These are phyloP conservation scores for Helarctos malayanus DNA, from an alignment of 2,797 vertebrate species.

Conservation along the genomic window DNA sequence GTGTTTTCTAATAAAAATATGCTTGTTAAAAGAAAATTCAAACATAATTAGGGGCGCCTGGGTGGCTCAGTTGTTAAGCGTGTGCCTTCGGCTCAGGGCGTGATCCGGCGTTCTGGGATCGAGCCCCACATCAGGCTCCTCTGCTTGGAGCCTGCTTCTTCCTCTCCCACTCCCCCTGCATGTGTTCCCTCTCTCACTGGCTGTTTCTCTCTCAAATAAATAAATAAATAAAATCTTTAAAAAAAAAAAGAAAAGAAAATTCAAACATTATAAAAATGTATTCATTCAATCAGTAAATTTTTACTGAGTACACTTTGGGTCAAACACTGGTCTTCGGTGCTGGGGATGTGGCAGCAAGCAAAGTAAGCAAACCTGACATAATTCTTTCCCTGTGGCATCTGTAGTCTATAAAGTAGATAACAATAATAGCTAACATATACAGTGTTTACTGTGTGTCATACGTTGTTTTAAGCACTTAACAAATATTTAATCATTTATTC, in stretches of 20 bases:
- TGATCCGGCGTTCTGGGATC: no score
- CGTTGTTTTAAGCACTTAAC: constrained; percentile 16
- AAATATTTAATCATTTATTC: constrained; percentile 7
- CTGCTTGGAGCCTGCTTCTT: no score
- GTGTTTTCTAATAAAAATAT: neutral
- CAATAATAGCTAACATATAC: neutral
- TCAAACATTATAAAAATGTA: neutral
- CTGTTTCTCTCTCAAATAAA: neutral
- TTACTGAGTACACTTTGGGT: neutral
- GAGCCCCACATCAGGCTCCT: no score
- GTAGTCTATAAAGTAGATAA: neutral
- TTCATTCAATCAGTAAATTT: neutral
- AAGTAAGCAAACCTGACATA: constrained; percentile 22
- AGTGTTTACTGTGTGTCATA: neutral
- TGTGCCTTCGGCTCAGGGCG: no score
- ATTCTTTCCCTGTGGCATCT: neutral
- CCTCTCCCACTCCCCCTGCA: no score
- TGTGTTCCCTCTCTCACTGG: neutral
- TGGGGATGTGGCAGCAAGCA: neutral
- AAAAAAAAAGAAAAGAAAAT: constrained; percentile 22
- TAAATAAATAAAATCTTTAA: no score
- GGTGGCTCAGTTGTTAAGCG: no score
- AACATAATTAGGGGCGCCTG: no score
- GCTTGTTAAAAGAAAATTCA: no score
- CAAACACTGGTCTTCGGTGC: neutral